These are phyloP conservation scores for Zootoca vivipara DNA, from an alignment of 2,113 vertebrate genomes.

Conservation along the genomic window DNA sequence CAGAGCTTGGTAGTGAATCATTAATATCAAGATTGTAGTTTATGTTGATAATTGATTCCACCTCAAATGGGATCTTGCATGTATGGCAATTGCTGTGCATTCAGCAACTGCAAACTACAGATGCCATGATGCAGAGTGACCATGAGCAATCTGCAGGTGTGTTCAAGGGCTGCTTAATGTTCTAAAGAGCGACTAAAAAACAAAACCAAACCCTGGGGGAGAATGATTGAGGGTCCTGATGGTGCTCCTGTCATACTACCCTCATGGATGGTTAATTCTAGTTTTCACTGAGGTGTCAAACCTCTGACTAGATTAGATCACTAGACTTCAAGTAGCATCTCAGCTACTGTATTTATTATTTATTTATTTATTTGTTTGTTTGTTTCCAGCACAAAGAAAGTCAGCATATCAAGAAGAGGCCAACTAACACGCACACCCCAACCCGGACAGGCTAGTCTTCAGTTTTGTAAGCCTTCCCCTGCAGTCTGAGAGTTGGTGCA, in stretches of 20 bases:
- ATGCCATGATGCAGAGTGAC: too few species aligned
- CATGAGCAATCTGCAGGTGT: neutral
- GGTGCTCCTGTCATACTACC: neutral
- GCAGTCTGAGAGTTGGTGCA: neutral
- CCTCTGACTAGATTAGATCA: neutral
- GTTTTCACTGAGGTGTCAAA: neutral
- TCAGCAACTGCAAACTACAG: neutral
- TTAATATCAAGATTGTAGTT: neutral
- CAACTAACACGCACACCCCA: neutral
- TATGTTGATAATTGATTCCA: neutral
- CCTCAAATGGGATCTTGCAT: neutral
- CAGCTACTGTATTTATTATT: too few species aligned
- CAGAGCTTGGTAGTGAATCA: too few species aligned
- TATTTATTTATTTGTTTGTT: too few species aligned
- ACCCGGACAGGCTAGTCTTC: neutral
- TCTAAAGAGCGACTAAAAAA: neutral
- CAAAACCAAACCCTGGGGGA: neutral
- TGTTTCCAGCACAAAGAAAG: too few species aligned
- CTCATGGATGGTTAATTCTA: neutral
- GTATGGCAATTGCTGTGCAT: neutral
- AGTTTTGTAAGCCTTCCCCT: neutral
- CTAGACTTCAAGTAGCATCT: neutral
- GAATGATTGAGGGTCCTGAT: neutral
- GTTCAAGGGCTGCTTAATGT: too few species aligned
- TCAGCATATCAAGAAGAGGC: too few species aligned